phyloP scores from a whole-genome alignment of 1,140 invertebrate species.

The Drosophila arizonae region DNA sequence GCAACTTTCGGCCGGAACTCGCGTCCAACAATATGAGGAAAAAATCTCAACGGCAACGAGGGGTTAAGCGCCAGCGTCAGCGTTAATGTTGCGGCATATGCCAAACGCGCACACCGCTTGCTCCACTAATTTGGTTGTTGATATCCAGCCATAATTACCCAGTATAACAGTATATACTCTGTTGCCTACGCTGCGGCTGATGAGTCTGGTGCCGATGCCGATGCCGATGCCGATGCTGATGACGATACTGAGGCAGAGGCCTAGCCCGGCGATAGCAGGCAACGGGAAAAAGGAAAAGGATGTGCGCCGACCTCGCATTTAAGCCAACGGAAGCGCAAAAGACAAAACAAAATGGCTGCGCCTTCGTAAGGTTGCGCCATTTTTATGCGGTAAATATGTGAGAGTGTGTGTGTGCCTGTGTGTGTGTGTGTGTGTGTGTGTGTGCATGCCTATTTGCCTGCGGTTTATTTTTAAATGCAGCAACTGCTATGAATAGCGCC shows the following conservation, averaged over 20 bases:
- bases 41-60: slow-evolving; percentile 64
- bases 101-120: slow-evolving; percentile 29
- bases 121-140: slow-evolving; percentile 60
- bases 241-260: slow-evolving; percentile 12
- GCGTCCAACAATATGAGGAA: slow-evolving; percentile 45
- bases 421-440: slow-evolving; percentile 28
- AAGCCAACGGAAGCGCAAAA: slow-evolving; percentile 75
- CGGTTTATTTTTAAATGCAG: slow-evolving; percentile 78
- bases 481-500: slow-evolving; percentile 66
- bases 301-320: slow-evolving; percentile 64
- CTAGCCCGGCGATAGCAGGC: slow-evolving; percentile 22
- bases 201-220: background rate
- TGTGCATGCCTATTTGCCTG: slow-evolving; percentile 63
- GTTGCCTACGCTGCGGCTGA: background rate
- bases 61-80: slow-evolving; percentile 46
- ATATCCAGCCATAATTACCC: slow-evolving; percentile 70
- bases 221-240: slow-evolving; percentile 7
- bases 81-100: slow-evolving; percentile 49
- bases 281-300: slow-evolving; percentile 49
- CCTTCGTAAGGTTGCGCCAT: slow-evolving; percentile 71
- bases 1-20: slow-evolving; percentile 60
- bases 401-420: slow-evolving; percentile 8
- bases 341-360: slow-evolving; percentile 80
- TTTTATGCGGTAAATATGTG: slow-evolving; percentile 35
- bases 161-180: background rate